Evolutionary conservation across 1,140 invertebrate species (phyloP), one percentile per base, ranked within the genome.

Genomic region (Drosophila bocki): DNA sequence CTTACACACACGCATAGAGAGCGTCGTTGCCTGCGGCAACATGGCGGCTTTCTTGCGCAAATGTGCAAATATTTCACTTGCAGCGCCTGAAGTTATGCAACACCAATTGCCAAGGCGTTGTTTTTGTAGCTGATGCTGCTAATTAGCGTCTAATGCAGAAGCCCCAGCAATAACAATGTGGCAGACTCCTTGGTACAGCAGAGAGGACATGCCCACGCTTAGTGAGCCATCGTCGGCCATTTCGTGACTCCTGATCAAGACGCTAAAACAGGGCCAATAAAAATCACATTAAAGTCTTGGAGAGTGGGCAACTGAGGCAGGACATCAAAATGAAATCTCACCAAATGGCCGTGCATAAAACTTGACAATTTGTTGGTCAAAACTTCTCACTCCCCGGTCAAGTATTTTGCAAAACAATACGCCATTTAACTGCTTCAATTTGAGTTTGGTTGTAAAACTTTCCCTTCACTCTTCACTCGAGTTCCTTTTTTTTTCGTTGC

Each of bases 321-420:
- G 58, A 63, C 72, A 67, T 56, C 78, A 80, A 83, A 80, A 65
- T 47, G 37, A 64, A 82, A 81, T 57, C 72, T 69, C 53, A 54
- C 51, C 54, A 82, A 77, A 76, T 58, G 74, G 72, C 61, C 53
- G 45, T 48, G 59, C 61, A 82, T 80, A 77, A 82, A 77, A 82
- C 57, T 82, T 72, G 57, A 77, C 63, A 83, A 83, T 83, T 84
- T 80, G 76, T 84, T 63, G 68, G 47, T 62, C 56, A 48, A 80
- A 82, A 82, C 62, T 77, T 82, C 48, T 64, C 56, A 62, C 51
- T 69, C 62, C 29, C 63, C 67, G 78, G 82, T 77, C 82, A 85
- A 82, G 78, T 78, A 78, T 85, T 78, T 81, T 78, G 75, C 80
- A 83, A 83, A 85, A 86, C 82, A 85, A 86, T 86, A 86, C 78